A percentile compares a stretch with the other conserved stretches of the same genome.
Conservation (phyloP, 2,888 invertebrate species). For the Drosophila neonasuta region DNA sequence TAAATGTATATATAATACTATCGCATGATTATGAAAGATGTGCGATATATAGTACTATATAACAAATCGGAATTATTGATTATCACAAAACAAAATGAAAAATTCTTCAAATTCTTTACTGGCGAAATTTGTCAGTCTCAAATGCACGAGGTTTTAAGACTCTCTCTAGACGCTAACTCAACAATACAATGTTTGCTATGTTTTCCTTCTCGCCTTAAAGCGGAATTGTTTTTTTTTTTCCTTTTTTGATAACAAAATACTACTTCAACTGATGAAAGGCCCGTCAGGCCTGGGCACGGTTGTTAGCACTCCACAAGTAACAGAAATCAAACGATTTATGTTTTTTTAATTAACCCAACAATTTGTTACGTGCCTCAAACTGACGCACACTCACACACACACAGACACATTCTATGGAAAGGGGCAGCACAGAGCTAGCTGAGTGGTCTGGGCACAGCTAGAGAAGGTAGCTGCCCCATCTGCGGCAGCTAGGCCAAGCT, state of each 20-base stretch:
- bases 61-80: too few relatives aligned
- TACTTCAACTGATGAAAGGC: constrained; percentile 65
- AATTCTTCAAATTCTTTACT: too few relatives aligned
- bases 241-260: constrained; percentile 48
- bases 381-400: constrained; percentile 47
- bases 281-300: constrained; percentile 63
- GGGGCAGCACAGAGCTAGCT: constrained; percentile 22
- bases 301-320: constrained; percentile 58
- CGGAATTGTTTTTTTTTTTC: constrained; percentile 49
- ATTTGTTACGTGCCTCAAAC: constrained; percentile 81
- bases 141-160: too few relatives aligned
- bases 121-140: too few relatives aligned
- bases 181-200: not conserved
- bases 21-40: too few relatives aligned
- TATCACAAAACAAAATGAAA: too few relatives aligned
- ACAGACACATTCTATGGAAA: constrained; percentile 2
- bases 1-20: too few relatives aligned
- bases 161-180: too few relatives aligned
- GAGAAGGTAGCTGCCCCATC: constrained; percentile 50
- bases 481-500: constrained; percentile 34
- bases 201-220: constrained; percentile 24
- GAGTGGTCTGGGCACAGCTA: constrained; percentile 22
- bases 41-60: too few relatives aligned
- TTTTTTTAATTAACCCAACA: constrained; percentile 82
- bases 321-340: constrained; percentile 80